Conservation (phyloP, 2,797 vertebrate genomes). For the Dicrostonyx torquatus region DNA sequence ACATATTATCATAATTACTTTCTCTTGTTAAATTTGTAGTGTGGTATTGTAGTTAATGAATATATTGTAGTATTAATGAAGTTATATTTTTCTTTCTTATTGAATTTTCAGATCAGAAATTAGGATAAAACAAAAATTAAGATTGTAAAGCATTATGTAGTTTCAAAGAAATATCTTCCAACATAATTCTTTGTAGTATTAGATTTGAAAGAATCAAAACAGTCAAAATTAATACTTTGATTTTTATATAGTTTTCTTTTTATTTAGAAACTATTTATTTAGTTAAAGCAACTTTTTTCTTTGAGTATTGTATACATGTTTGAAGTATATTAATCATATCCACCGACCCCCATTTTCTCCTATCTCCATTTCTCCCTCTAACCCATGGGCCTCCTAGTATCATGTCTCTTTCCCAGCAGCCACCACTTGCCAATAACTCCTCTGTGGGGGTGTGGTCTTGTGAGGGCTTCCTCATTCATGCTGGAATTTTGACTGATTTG, state of each 20-base stretch:
- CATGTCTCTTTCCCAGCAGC: neutral
- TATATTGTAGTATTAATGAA: neutral
- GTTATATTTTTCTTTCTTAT: neutral
- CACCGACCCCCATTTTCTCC: neutral
- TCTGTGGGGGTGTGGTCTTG: neutral
- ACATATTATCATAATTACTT: neutral
- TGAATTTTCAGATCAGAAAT: neutral
- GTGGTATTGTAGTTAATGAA: neutral
- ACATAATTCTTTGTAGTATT: neutral
- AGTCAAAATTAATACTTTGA: neutral
- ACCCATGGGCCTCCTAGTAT: too few species aligned
- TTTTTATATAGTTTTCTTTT: neutral
- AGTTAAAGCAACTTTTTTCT: too few species aligned
- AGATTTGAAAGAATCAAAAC: constrained; percentile 16
- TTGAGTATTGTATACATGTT: too few species aligned
- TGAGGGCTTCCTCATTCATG: neutral
- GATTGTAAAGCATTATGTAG: neutral
- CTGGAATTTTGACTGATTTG: neutral
- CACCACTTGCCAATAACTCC: neutral
- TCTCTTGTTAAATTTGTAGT: neutral
- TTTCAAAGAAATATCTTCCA: neutral
- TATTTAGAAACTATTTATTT: neutral
- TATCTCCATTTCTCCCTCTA: neutral
- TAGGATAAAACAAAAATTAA: neutral
- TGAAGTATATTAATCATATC: neutral